Evolutionary conservation across 2,797 vertebrate species (phyloP).

Genomic region (Acanthiza pusilla): DNA sequence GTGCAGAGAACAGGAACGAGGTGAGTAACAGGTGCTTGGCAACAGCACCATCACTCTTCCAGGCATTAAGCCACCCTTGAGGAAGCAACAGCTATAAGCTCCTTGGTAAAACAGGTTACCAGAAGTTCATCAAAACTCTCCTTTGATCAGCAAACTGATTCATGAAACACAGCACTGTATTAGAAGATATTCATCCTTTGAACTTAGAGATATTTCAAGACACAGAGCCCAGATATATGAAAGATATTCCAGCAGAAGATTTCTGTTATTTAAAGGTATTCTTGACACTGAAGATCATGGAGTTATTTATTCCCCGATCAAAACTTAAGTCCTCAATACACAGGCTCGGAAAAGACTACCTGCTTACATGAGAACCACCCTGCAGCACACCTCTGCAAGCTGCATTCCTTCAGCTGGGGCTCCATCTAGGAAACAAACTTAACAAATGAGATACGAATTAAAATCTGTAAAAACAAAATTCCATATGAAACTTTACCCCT

Average conservation of each 20-base stretch:
- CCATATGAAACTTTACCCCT: neutral
- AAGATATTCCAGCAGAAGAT: neutral
- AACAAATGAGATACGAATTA: neutral
- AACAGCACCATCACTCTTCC: neutral
- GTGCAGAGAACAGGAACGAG: neutral
- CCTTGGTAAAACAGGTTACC: neutral
- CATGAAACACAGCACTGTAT: neutral
- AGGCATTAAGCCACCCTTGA: neutral
- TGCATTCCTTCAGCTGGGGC: neutral
- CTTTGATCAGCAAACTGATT: neutral
- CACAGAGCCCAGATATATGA: neutral
- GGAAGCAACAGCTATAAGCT: neutral
- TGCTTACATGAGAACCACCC: neutral
- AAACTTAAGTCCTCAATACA: neutral
- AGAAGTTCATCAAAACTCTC: neutral
- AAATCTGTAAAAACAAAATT: slow-evolving; percentile 11
- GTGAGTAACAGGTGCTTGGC: neutral
- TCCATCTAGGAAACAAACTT: neutral
- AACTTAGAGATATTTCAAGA: neutral
- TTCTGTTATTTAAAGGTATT: neutral
- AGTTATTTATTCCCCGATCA: neutral
- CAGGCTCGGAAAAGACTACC: neutral
- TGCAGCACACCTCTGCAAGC: neutral
- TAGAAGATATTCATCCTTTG: neutral
- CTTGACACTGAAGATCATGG: neutral